Evolutionary conservation across 1,140 invertebrate species (phyloP).

Genomic region (Neodiprion pinetum): DNA sequence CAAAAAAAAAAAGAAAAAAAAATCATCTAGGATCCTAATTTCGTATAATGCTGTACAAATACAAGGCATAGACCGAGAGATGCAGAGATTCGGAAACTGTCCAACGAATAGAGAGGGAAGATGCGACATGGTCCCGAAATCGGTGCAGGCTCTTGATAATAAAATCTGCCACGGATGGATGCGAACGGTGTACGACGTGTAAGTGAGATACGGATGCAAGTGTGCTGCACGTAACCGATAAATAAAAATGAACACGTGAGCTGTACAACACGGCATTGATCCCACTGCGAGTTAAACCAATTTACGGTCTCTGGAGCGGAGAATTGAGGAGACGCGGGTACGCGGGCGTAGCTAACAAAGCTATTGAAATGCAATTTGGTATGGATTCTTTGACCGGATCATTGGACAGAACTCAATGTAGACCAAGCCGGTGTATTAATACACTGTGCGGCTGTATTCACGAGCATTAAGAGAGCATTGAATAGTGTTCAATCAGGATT

Average conservation of each 20-base stretch:
- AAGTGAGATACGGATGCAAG: too few species aligned
- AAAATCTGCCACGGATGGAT: too few species aligned
- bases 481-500: too few species aligned
- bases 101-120: background rate
- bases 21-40: background rate
- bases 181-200: too few species aligned
- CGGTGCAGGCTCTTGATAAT: too few species aligned
- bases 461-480: too few species aligned
- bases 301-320: background rate
- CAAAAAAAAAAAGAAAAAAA: background rate
- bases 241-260: too few species aligned
- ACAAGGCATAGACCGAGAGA: too few species aligned
- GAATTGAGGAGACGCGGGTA: background rate
- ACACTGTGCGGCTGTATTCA: too few species aligned
- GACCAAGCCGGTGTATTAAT: background rate
- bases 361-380: conserved; percentile 3
- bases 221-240: too few species aligned
- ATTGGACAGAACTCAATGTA: conserved; percentile 3
- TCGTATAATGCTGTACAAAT: too few species aligned
- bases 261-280: background rate
- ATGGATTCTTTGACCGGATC: background rate
- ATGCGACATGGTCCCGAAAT: background rate
- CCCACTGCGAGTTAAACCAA: background rate
- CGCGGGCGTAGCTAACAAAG: conserved; percentile 1
- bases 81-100: too few species aligned